A percentile compares a stretch with the other conserved stretches of the same genome.
phyloP scores from a whole-genome alignment of 2,113 vertebrate species.

The Catharus bicknelli region DNA sequence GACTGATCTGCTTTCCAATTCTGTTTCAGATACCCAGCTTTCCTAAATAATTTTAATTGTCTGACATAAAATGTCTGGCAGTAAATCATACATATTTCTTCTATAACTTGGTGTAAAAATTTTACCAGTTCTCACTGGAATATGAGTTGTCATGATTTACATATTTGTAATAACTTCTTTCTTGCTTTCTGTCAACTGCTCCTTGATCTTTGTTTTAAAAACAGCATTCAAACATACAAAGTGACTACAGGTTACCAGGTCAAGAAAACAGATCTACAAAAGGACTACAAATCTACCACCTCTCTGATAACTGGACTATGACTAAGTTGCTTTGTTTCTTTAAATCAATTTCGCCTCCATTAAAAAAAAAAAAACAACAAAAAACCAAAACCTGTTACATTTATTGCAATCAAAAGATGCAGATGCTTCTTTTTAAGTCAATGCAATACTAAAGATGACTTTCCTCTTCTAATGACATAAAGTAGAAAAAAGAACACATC shows the following conservation, averaged over 20 bases:
- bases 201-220: not conserved
- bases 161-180: not conserved
- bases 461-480: not conserved
- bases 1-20: constrained; percentile 44
- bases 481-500: not conserved
- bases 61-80: constrained; percentile 33
- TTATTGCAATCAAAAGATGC: not conserved
- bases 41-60: constrained; percentile 55
- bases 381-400: too few species aligned
- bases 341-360: not conserved
- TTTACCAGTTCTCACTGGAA: not conserved
- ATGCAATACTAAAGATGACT: fast-evolving
- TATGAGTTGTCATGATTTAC: not conserved
- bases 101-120: not conserved
- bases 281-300: not conserved
- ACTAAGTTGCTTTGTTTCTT: fast-evolving
- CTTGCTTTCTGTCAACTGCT: not conserved
- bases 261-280: not conserved
- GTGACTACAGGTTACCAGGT: not conserved
- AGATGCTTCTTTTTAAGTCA: not conserved
- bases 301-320: not conserved
- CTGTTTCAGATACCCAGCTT: constrained; percentile 1
- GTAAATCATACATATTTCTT: constrained; percentile 6
- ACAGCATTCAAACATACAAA: not conserved
- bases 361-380: not conserved